A percentile compares a stretch with the other conserved stretches of the same genome.
These are phyloP conservation scores for Eurytoma adleriae DNA, from an alignment of 2,888 invertebrate species.

Conservation along the genomic window DNA sequence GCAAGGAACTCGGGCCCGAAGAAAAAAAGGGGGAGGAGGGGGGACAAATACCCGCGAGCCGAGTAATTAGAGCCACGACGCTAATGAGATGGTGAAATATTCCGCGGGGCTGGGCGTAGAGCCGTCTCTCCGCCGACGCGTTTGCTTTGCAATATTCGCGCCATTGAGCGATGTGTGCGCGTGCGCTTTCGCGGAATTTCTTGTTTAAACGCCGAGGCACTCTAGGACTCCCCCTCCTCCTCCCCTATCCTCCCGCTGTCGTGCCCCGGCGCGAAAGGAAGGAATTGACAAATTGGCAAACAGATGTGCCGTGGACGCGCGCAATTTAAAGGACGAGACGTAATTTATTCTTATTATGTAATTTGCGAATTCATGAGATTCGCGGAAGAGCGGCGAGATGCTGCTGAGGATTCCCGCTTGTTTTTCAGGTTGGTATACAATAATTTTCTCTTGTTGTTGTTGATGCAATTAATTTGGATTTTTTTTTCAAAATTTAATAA, in stretches of 20 bases:
- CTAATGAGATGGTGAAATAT: constrained; percentile 72
- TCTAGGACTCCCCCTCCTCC: not conserved
- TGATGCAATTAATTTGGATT: not conserved
- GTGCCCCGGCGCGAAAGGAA: not conserved
- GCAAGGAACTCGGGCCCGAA: not conserved
- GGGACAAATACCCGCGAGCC: constrained; percentile 61
- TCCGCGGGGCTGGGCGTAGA: constrained; percentile 35
- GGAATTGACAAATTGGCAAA: constrained; percentile 55
- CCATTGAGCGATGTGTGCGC: constrained; percentile 1
- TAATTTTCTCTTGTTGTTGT: not conserved
- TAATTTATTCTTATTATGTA: constrained; percentile 52
- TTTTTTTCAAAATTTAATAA: not conserved
- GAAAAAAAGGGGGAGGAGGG: constrained; percentile 15
- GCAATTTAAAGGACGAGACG: constrained; percentile 34
- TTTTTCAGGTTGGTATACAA: not conserved
- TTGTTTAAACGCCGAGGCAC: constrained; percentile 42
- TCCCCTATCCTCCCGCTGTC: not conserved
- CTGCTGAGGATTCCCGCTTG: not conserved
- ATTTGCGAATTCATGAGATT: constrained; percentile 53
- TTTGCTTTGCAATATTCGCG: constrained; percentile 37
- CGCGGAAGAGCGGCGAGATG: constrained; percentile 4
- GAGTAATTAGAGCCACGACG: constrained; percentile 69
- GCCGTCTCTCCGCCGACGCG: constrained; percentile 38
- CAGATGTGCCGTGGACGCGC: constrained; percentile 30
- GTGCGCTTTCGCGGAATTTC: constrained; percentile 46